Percentiles rank a stretch among this genome's conserved stretches.
phyloP scores from a whole-genome alignment of 2,113 vertebrate species.

The Pogona vitticeps region DNA sequence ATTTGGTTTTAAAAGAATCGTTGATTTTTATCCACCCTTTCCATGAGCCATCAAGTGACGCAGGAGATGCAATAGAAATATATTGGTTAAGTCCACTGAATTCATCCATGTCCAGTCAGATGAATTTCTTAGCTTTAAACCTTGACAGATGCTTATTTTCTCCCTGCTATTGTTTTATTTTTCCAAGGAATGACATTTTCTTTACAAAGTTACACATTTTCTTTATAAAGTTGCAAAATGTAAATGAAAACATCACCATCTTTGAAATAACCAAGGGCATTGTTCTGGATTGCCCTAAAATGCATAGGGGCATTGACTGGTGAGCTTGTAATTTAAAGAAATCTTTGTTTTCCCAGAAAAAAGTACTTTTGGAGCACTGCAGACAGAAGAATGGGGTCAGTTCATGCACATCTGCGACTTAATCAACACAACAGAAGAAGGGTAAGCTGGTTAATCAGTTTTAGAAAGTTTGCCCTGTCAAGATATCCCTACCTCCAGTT shows the following conservation, averaged over 20 bases:
- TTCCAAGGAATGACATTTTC: background rate
- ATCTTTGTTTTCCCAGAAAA: constrained; percentile 69
- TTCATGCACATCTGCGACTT: constrained; percentile 82
- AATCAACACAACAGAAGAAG: constrained; percentile 75
- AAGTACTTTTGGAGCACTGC: constrained; percentile 71
- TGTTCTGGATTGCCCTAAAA: background rate
- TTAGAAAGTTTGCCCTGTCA: background rate
- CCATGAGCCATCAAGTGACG: background rate
- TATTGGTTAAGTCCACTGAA: background rate
- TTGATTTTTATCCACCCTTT: background rate
- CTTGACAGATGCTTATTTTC: too few species aligned
- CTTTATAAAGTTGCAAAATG: background rate
- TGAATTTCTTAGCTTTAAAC: background rate
- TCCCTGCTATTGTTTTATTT: too few species aligned
- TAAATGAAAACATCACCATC: background rate
- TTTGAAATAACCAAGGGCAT: background rate
- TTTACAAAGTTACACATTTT: background rate
- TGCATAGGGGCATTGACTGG: background rate
- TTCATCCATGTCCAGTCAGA: background rate
- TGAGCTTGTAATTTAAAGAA: background rate
- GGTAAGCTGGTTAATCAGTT: constrained; percentile 66
- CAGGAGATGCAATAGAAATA: background rate
- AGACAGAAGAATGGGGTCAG: constrained; percentile 81
- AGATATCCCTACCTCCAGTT: background rate
- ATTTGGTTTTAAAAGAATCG: too few species aligned